phyloP scores from a whole-genome alignment of 2,888 invertebrate genomes.

The Diloba caeruleocephala region DNA sequence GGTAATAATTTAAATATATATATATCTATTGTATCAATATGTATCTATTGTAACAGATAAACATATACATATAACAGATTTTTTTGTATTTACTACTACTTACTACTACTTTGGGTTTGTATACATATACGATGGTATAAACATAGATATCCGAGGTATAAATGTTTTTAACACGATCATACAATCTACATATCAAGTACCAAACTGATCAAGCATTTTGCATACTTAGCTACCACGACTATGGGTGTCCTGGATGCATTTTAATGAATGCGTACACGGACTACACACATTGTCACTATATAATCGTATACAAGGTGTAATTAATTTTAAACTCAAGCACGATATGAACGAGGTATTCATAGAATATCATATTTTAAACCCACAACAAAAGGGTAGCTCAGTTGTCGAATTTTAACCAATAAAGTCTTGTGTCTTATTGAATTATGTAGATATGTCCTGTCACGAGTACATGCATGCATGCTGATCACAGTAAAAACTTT shows the following conservation, averaged over 20 bases:
- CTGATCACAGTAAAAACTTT: too few relatives aligned
- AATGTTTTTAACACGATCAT: neutral
- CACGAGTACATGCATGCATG: too few relatives aligned
- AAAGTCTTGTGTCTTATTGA: conserved; percentile 4
- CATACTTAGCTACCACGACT: conserved; percentile 37
- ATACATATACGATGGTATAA: too few relatives aligned
- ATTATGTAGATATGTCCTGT: too few relatives aligned
- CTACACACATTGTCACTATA: conserved; percentile 33
- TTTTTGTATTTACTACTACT: too few relatives aligned
- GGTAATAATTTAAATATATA: too few relatives aligned
- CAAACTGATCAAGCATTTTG: conserved; percentile 45
- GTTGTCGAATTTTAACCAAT: conserved; percentile 22
- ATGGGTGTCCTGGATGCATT: conserved; percentile 53
- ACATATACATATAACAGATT: too few relatives aligned
- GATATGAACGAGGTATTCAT: conserved; percentile 34
- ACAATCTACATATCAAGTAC: conserved; percentile 11
- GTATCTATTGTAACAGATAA: too few relatives aligned
- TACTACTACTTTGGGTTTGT: too few relatives aligned
- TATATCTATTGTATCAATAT: too few relatives aligned
- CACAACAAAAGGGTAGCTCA: conserved; percentile 30
- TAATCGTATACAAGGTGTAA: conserved; percentile 30
- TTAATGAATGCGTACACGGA: conserved; percentile 44
- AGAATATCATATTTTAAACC: conserved; percentile 36
- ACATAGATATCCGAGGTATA: neutral
- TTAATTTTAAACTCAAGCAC: conserved; percentile 29